Conservation (phyloP, 2,888 invertebrate species). For the Trilocha varians region DNA sequence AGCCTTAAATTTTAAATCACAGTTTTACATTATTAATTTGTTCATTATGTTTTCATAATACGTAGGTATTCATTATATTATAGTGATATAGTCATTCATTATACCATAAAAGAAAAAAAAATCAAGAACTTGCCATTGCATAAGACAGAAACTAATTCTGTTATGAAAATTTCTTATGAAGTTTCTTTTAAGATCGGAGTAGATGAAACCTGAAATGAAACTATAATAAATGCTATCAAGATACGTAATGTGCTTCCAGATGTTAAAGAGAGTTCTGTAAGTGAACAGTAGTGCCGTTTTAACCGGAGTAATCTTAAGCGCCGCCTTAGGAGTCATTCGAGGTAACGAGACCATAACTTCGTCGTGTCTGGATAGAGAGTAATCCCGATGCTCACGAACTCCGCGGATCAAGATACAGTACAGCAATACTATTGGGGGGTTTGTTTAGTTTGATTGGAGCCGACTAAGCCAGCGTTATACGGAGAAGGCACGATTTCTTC, state of each 20-base stretch:
- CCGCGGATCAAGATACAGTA: slow-evolving; percentile 55
- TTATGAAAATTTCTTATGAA: neutral
- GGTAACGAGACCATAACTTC: slow-evolving; percentile 64
- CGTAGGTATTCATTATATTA: too few species aligned
- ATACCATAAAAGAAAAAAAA: too few species aligned
- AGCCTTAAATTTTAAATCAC: too few species aligned
- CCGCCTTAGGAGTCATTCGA: slow-evolving; percentile 48
- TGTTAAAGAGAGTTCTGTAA: slow-evolving; percentile 2
- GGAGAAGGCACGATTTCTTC: slow-evolving; percentile 69
- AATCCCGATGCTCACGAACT: slow-evolving; percentile 58
- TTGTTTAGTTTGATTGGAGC: slow-evolving; percentile 71
- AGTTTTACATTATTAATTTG: too few species aligned
- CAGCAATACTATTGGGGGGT: slow-evolving; percentile 65
- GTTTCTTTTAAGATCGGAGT: neutral
- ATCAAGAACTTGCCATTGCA: too few species aligned
- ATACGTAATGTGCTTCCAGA: slow-evolving; percentile 27
- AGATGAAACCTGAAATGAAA: slow-evolving; percentile 12
- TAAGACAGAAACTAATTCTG: too few species aligned
- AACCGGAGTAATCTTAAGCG: slow-evolving; percentile 29
- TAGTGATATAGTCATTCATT: too few species aligned
- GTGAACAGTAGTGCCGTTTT: slow-evolving; percentile 1
- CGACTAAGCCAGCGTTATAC: slow-evolving; percentile 60
- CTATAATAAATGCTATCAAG: slow-evolving; percentile 24
- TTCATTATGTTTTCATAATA: too few species aligned
- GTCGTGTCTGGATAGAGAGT: slow-evolving; percentile 52